Evolutionary conservation across 2,797 vertebrate species (phyloP).

Genomic region (Lepilemur ruficaudatus): DNA sequence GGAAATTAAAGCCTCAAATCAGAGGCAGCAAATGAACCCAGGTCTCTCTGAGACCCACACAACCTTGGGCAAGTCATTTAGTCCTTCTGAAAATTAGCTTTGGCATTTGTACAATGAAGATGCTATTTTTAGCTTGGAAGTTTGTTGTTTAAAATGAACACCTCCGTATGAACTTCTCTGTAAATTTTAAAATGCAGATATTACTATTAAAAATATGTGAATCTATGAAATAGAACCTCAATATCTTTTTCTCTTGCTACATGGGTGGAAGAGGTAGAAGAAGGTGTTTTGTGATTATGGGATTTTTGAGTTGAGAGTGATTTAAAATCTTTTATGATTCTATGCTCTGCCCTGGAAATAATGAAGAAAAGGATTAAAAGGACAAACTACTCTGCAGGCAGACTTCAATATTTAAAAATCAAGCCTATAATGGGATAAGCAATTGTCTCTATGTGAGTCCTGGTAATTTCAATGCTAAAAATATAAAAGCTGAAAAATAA

Average conservation of each 20-base stretch:
- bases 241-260: neutral
- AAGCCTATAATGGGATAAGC: conserved; percentile 11
- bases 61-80: neutral
- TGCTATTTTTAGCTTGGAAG: neutral
- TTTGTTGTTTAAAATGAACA: neutral
- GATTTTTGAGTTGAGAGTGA: neutral
- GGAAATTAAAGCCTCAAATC: neutral
- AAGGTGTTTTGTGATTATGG: neutral
- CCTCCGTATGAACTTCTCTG: neutral
- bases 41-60: neutral
- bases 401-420: conserved; percentile 52
- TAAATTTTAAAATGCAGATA: neutral
- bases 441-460: conserved; percentile 7
- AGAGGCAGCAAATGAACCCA: neutral
- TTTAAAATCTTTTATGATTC: conserved; percentile 27
- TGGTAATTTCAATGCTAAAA: conserved; percentile 24
- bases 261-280: neutral
- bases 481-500: conserved; percentile 22
- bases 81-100: conserved; percentile 14
- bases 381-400: neutral
- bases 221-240: neutral
- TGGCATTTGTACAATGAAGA: neutral
- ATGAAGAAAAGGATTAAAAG: conserved; percentile 30
- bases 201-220: neutral
- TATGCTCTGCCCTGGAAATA: neutral